A percentile compares a stretch with the other conserved stretches of the same genome.
phyloP scores from a whole-genome alignment of 2,888 invertebrate species.

The Metellina segmentata region DNA sequence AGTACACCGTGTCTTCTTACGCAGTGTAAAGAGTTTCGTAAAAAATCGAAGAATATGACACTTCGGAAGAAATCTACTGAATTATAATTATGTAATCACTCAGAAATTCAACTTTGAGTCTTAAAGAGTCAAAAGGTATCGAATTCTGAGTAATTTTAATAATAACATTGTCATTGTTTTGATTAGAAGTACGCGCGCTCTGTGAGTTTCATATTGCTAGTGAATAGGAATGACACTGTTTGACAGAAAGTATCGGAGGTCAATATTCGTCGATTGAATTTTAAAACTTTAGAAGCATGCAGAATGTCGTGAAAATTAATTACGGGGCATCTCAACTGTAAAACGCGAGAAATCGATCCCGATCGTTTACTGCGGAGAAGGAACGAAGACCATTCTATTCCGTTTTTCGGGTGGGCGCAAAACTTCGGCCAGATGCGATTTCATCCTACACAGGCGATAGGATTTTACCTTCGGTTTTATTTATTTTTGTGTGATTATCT shows the following conservation, averaged over 20 bases:
- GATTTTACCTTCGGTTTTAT: neutral
- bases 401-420: slow-evolving; percentile 70
- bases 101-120: too few relatives aligned
- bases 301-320: neutral
- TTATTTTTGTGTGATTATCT: neutral
- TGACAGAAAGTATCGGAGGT: slow-evolving; percentile 54
- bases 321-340: neutral
- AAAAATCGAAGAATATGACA: neutral
- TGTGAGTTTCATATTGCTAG: slow-evolving; percentile 39
- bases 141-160: neutral
- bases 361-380: neutral
- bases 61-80: neutral
- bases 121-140: too few relatives aligned
- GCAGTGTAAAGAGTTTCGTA: slow-evolving; percentile 52
- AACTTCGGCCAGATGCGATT: slow-evolving; percentile 35
- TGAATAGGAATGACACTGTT: slow-evolving; percentile 58
- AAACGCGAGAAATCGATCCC: slow-evolving; percentile 17
- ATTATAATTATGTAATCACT: neutral
- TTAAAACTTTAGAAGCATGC: neutral
- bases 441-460: slow-evolving; percentile 19
- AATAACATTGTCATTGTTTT: slow-evolving; percentile 67
- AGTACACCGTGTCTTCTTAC: slow-evolving; percentile 63
- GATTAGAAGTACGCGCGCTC: slow-evolving; percentile 63
- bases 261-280: slow-evolving; percentile 3
- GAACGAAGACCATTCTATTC: slow-evolving; percentile 68